A percentile compares a stretch with the other conserved stretches of the same genome.
These are phyloP conservation scores for Antennarius striatus DNA, from an alignment of 2,113 vertebrate genomes.

Conservation along the genomic window DNA sequence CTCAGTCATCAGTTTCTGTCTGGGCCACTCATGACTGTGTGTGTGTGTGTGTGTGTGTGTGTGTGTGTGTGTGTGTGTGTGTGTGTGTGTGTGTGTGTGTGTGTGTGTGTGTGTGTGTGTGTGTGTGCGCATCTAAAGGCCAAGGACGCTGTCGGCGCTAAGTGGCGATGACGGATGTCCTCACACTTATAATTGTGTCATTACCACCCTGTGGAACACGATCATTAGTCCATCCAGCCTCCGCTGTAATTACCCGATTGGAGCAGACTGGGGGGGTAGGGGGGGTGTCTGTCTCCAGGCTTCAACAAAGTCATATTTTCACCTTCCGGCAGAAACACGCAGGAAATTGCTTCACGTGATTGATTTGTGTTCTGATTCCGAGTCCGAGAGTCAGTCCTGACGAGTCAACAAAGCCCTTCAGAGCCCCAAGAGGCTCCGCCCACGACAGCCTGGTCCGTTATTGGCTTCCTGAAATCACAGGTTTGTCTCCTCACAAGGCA, in stretches of 20 bases:
- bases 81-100: conserved; percentile 6
- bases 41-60: no score
- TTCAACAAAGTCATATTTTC: conserved; percentile 7
- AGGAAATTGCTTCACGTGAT: conserved; percentile 2
- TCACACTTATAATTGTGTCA: conserved; percentile 61
- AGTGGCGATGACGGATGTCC: conserved; percentile 65
- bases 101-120: conserved; percentile 1
- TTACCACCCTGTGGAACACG: conserved; percentile 67
- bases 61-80: no score
- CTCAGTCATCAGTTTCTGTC: no score
- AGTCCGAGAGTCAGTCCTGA: neutral
- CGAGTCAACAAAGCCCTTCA: no score
- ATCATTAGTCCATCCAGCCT: conserved; percentile 60
- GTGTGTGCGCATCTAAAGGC: conserved; percentile 20
- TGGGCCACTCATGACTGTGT: no score
- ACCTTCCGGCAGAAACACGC: conserved; percentile 21
- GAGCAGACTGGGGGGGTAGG: conserved; percentile 27
- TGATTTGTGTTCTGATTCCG: neutral
- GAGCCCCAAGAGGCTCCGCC: no score
- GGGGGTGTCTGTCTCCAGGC: conserved; percentile 31
- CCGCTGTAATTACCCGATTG: conserved; percentile 56
- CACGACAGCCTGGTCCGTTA: no score
- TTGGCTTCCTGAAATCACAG: no score
- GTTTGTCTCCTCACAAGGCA: no score
- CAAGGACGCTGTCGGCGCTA: conserved; percentile 64